Base-by-base conservation (phyloP, 2,113 vertebrate genomes). In the Zootoca vivipara region DNA sequence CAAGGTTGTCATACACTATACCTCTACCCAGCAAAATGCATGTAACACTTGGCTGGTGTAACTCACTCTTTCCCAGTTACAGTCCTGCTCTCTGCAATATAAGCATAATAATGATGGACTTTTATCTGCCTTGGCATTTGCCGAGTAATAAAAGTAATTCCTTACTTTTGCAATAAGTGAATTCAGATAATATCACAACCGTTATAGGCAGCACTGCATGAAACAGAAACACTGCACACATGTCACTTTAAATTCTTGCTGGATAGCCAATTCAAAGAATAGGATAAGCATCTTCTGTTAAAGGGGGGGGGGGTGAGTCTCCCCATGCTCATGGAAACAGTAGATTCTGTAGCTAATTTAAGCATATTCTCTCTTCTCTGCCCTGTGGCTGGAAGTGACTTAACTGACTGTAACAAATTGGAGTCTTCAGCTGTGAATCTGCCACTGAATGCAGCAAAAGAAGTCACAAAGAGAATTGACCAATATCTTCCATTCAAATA, bases 291-390 rank as follows among this genome's bases (percentile, higher is more conserved):
- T 78, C 33, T 78, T 86, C 87, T 85, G 46, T 58, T 72, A 80
- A 80, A 80, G n/a, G 67, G 15, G 18, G 58, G 10, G 38, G 56
- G 72, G 58, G 40, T 87, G 13, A n/a, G 26, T 72, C 52, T 3
- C 35, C 28, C 78, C 77, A 85, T 87, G 24, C 72, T 67, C 92
- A 82, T 30, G 28, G 13, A 93, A 72, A 77, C 73, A 90, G 78
- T 30, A 86, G 22, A 78, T 88, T 87, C 83, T 81, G 42, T 58
- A 85, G 73, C 81, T 92, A 86, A 84, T 85, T 91, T 89, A 33
- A 1, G 35, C 3, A 84, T 89, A 83, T 80, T 88, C 12, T 94
- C 10, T 75, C 77, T 58, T 75, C 73, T 24, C 0, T 70, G 35
- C 5, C 70, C 83, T 89, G 90, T 83, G 86, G 79, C 69, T 89